Conservation (phyloP, 2,113 vertebrate species). For the Larimichthys polyactis region DNA sequence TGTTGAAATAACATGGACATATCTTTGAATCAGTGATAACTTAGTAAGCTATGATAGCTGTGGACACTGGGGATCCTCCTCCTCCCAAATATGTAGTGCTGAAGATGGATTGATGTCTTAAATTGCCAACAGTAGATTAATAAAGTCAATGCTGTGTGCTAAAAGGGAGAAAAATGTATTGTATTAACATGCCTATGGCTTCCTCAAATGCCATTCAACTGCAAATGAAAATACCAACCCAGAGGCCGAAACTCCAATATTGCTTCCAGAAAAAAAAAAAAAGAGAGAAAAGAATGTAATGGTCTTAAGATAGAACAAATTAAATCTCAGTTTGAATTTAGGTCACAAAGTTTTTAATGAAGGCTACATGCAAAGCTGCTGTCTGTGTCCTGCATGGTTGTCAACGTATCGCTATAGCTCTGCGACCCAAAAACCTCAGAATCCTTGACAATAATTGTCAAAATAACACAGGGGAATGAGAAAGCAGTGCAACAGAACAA, state of each 20-base stretch:
- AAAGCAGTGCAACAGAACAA: not conserved
- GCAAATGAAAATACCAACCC: not conserved
- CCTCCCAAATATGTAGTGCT: too few species aligned
- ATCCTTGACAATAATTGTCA: not conserved
- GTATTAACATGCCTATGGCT: too few species aligned
- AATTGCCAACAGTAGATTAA: not conserved
- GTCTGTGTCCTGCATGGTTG: not conserved
- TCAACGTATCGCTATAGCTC: not conserved
- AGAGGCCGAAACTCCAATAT: not conserved
- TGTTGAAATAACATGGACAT: too few species aligned
- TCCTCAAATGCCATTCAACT: not conserved
- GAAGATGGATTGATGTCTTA: not conserved
- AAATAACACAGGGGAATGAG: not conserved
- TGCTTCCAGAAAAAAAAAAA: too few species aligned
- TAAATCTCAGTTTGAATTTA: not conserved
- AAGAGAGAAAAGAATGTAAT: not conserved
- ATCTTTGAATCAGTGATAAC: too few species aligned
- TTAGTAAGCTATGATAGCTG: too few species aligned
- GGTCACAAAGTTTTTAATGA: not conserved
- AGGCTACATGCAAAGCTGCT: too few species aligned
- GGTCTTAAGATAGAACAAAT: too few species aligned
- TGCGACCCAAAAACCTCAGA: not conserved
- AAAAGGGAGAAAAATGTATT: too few species aligned
- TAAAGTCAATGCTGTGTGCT: too few species aligned
- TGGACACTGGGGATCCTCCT: too few species aligned